Evolutionary conservation across 2,113 vertebrate genomes (phyloP).

Genomic region (Campylorhamphus procurvoides): DNA sequence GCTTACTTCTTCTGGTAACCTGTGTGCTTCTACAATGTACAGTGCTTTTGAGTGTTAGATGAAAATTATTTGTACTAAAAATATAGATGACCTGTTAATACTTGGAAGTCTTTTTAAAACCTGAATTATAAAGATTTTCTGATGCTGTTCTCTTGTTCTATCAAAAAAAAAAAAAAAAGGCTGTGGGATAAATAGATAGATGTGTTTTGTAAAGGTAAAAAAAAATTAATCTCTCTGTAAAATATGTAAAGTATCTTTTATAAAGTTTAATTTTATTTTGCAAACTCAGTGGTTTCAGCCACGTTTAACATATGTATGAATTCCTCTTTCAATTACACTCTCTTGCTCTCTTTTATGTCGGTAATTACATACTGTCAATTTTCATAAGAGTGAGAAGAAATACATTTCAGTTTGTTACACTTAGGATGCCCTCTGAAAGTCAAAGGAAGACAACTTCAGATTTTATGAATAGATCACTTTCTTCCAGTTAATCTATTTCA

Average conservation of each 20-base stretch:
- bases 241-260: neutral
- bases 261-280: no score
- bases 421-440: neutral
- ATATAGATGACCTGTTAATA: neutral
- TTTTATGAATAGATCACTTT: neutral
- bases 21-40: neutral
- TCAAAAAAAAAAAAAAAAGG: neutral
- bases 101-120: neutral
- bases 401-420: neutral
- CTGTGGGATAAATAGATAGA: neutral
- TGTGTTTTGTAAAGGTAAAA: neutral
- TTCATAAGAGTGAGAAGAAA: neutral
- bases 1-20: neutral
- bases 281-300: neutral
- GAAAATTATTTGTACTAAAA: neutral
- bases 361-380: neutral
- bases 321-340: no score
- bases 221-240: no score
- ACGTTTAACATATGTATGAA: neutral
- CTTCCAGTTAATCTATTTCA: neutral
- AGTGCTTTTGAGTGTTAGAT: neutral
- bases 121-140: neutral
- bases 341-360: neutral
- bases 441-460: neutral
- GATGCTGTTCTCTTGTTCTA: neutral